Percentiles rank a stretch among this genome's conserved stretches.
Conservation (phyloP, 2,113 vertebrate species). For the Gobiocypris rarus region DNA sequence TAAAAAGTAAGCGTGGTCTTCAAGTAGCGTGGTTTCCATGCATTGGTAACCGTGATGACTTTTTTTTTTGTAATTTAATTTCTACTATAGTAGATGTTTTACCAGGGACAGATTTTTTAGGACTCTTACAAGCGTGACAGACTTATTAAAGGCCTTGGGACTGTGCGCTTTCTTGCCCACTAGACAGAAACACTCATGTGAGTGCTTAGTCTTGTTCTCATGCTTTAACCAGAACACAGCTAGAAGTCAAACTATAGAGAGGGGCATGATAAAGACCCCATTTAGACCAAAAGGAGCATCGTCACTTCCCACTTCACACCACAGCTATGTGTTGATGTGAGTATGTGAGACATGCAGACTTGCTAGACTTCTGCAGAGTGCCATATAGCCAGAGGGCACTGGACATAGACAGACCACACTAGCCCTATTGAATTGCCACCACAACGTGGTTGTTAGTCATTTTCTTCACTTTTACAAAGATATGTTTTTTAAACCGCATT, state of each 20-base stretch:
- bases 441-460: not conserved
- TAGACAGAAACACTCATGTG: conserved; percentile 14
- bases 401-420: not conserved
- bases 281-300: conserved; percentile 34
- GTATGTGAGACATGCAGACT: conserved; percentile 34
- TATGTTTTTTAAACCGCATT: not conserved
- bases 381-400: conserved; percentile 37
- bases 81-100: not conserved
- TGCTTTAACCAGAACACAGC: conserved; percentile 32
- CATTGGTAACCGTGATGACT: not conserved
- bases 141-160: not conserved
- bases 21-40: not conserved
- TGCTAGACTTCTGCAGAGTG: not conserved
- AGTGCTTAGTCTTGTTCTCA: not conserved
- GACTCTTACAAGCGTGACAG: not conserved
- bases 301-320: conserved; percentile 36
- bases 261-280: conserved; percentile 31
- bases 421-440: not conserved
- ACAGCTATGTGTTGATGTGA: conserved; percentile 28
- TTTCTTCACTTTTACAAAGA: not conserved
- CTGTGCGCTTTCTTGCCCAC: not conserved
- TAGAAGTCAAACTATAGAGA: conserved; percentile 18
- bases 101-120: not conserved
- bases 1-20: not conserved
- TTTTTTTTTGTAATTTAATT: not conserved